Base-by-base conservation (phyloP, 1,140 invertebrate species). In the Drosophila serrata region DNA sequence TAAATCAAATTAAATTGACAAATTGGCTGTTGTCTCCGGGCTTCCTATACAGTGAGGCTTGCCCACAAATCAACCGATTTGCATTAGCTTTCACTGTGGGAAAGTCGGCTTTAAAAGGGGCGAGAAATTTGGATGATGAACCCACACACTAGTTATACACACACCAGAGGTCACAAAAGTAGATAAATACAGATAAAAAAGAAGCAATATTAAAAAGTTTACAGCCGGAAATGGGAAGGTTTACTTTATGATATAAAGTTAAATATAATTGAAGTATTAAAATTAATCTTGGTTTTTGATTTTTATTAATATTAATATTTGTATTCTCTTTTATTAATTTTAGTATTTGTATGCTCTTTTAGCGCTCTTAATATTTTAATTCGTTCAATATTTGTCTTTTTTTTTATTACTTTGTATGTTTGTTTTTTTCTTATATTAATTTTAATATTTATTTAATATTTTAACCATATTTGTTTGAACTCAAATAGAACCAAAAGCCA, bases 1-100 rank as follows among this genome's bases (percentile, higher is more conserved):
- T 82, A 81, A 78, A 81, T 79, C 64, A 75, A 81, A 81, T 87
- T 81, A 63, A 82, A 75, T 87, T 72, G 75, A 82, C 79, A 87
- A 82, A 81, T 86, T 81, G 61, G 45, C 65, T 17, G 19, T 6
- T 22, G 29, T 2, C 24, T 11, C 22, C 7, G 4, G 37, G 33
- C 35, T 15, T 24, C 13, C 24, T 27, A 17, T 49, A 69, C 67
- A 57, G 67, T 70, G 37, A 22, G 45, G 15, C 17, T 39, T 65
- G n/a, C 29, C 12, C 31, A 29, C 15, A 29, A 3, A 9, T 0
- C 8, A 4, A 39, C 46, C 15, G 5, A 29, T 37, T 56, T 39
- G 53, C 22, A 40, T 40, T 56, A 11, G 60, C 42, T 65, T 67
- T 65, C 27, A 29, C 42, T 65, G 33, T 48, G 42, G 33, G 42